A percentile compares a stretch with the other conserved stretches of the same genome.
These are phyloP conservation scores for Orthosia gracilis DNA, from an alignment of 2,888 invertebrate genomes.

Conservation along the genomic window DNA sequence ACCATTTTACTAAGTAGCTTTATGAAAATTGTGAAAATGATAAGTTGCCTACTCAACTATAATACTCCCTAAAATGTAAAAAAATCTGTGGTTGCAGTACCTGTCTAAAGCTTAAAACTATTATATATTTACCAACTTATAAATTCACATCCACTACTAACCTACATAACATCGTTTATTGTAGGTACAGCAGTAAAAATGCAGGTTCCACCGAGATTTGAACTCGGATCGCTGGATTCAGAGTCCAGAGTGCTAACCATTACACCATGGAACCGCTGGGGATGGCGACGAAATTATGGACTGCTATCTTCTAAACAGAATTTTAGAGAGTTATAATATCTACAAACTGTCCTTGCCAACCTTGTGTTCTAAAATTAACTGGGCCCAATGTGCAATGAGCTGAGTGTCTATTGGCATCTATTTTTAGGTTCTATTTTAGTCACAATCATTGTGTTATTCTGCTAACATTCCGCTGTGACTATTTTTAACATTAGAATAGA, in stretches of 20 bases:
- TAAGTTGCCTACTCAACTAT: neutral
- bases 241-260: conserved; percentile 95
- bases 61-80: neutral
- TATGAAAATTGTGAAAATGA: neutral
- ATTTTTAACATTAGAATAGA: conserved; percentile 10
- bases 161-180: no score
- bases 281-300: neutral
- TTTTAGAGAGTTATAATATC: neutral
- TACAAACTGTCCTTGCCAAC: neutral
- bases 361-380: conserved; percentile 29
- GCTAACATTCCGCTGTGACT: neutral
- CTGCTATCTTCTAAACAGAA: neutral
- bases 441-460: conserved; percentile 14
- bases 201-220: conserved; percentile 95
- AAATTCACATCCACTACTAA: neutral
- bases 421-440: conserved; percentile 43
- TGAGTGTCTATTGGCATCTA: conserved; percentile 29
- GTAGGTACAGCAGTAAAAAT: conserved; percentile 50
- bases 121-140: no score
- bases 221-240: conserved; percentile 96
- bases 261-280: conserved; percentile 93
- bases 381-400: conserved; percentile 1
- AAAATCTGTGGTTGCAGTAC: neutral
- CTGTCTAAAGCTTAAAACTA: neutral
- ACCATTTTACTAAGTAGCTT: neutral